Conservation (phyloP, 1,140 invertebrate genomes). For the Arion vulgaris region DNA sequence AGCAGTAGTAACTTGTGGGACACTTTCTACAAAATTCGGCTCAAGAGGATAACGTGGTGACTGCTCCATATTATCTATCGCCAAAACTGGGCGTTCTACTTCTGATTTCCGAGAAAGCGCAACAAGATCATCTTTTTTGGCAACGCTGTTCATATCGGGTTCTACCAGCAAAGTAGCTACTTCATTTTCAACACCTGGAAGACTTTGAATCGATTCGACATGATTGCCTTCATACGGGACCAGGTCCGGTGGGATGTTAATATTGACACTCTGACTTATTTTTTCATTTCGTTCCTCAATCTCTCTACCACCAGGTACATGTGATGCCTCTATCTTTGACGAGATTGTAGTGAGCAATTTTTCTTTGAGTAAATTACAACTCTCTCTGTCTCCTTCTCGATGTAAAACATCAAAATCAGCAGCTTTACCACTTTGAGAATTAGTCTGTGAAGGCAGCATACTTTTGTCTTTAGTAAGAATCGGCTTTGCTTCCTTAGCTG, state of each 20-base stretch:
- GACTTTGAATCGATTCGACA: not conserved
- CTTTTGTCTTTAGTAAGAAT: not conserved
- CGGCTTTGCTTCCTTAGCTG: not conserved
- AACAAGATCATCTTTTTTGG: not conserved
- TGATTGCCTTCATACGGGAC: constrained; percentile 3
- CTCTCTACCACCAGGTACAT: not conserved
- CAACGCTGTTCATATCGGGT: not conserved
- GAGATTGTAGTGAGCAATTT: not conserved
- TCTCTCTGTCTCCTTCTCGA: not conserved
- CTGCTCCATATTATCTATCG: no score
- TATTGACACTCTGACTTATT: not conserved
- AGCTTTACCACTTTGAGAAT: not conserved
- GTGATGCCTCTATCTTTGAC: not conserved
- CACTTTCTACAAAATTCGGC: no score
- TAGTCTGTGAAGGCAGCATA: not conserved
- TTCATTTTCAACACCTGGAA: not conserved
- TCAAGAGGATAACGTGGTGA: no score
- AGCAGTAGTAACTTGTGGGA: no score
- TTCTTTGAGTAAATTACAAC: not conserved
- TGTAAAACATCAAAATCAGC: not conserved
- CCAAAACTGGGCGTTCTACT: no score
- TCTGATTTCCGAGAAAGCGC: no score
- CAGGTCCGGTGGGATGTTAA: not conserved
- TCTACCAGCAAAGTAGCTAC: not conserved
- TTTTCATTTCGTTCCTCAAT: not conserved